Conservation (phyloP, 2,113 vertebrate species). For the Lagenorhynchus albirostris region DNA sequence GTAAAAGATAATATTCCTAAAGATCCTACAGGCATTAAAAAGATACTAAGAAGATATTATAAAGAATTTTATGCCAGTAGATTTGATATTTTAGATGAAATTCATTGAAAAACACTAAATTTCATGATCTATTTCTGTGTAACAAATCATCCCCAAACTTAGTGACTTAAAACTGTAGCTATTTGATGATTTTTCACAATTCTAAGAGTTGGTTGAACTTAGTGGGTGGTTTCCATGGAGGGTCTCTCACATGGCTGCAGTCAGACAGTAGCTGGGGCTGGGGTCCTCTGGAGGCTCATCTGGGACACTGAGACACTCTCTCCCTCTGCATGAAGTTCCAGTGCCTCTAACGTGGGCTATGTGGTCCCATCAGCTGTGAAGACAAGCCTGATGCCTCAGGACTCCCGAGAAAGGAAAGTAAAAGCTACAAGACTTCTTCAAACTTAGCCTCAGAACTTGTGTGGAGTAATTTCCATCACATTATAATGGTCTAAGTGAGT, state of each 20-base stretch:
- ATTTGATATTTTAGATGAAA: background rate
- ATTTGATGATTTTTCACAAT: background rate
- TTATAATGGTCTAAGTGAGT: background rate
- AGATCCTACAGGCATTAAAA: background rate
- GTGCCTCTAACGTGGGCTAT: background rate
- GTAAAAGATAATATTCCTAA: background rate
- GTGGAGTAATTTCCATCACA: background rate
- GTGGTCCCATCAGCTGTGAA: background rate
- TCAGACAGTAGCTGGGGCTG: background rate
- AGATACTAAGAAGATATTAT: background rate
- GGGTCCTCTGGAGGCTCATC: background rate
- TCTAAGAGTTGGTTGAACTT: background rate
- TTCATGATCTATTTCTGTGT: background rate
- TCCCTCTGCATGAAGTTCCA: background rate
- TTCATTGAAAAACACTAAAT: background rate
- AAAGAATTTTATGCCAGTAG: background rate
- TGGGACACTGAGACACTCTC: background rate
- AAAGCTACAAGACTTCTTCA: background rate
- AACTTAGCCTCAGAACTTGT: background rate
- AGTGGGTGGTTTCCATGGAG: background rate
- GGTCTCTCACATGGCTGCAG: background rate
- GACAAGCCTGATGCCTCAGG: background rate
- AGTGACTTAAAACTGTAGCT: background rate
- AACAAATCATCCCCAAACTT: background rate
- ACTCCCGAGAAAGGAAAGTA: background rate